A percentile compares a stretch with the other conserved stretches of the same genome.
phyloP scores from a whole-genome alignment of 1,140 invertebrate genomes.

The Sycophaga agraensis region DNA sequence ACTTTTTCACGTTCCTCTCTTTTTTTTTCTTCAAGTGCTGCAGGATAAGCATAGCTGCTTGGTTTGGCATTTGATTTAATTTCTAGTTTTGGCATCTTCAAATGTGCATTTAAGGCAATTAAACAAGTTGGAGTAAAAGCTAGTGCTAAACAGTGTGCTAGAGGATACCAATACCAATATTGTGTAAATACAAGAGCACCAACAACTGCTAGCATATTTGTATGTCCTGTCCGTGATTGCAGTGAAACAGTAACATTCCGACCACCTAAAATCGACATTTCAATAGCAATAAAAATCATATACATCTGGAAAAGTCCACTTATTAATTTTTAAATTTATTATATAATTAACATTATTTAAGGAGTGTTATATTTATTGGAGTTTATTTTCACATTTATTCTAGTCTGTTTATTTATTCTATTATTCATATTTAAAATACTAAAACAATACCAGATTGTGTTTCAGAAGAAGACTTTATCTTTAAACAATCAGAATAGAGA shows the following conservation, averaged over 20 bases:
- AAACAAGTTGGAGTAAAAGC: slow-evolving; percentile 96
- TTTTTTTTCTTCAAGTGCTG: slow-evolving; percentile 96
- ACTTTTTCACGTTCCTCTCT: slow-evolving; percentile 94
- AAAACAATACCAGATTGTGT: too few relatives aligned
- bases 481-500: too few relatives aligned
- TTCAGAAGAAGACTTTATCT: too few relatives aligned
- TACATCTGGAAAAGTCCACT: too few relatives aligned
- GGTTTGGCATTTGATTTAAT: slow-evolving; percentile 92
- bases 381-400: too few relatives aligned
- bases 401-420: too few relatives aligned
- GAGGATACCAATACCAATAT: slow-evolving; percentile 99
- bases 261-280: slow-evolving; percentile 72
- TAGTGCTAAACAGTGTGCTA: slow-evolving; percentile 92
- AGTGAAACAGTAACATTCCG: slow-evolving; percentile 95
- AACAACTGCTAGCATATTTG: slow-evolving; percentile 95
- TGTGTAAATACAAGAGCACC: slow-evolving; percentile 98
- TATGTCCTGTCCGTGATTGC: slow-evolving; percentile 95
- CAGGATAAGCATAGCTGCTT: slow-evolving; percentile 94
- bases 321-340: too few relatives aligned
- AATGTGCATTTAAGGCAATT: slow-evolving; percentile 90
- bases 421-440: too few relatives aligned
- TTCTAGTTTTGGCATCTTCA: slow-evolving; percentile 97
- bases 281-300: too few relatives aligned
- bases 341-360: too few relatives aligned
- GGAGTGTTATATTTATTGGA: too few relatives aligned